Base-by-base conservation (phyloP, 2,888 invertebrate species). In the Lasiommata megera region DNA sequence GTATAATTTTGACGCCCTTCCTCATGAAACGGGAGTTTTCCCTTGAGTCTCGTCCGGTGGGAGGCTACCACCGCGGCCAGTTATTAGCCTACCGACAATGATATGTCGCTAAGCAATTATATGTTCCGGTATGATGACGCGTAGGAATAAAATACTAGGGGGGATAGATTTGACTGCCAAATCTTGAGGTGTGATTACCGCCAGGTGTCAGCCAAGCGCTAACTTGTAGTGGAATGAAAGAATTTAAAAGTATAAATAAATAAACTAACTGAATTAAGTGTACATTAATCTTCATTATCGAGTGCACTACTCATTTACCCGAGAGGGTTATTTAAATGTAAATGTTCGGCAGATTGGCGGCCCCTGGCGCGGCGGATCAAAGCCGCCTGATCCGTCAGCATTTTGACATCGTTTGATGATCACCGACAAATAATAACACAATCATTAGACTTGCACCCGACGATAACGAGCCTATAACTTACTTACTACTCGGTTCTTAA, bases 331-430 rank as follows among this genome's bases (percentile, higher is more conserved):
- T 84, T 79, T 81, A 67, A 79, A 87, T 84, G 84, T 77, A 80
- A 85, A 84, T 85, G 69, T 18, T 46, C 37, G 57, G 58, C 65
- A 62, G 74, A 79, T 80, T 80, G 77, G 56, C 65, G 71, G 55
- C 80, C 82, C 77, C 84, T 82, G 84, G 65, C 73, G 79, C 84
- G 85, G 85, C 76, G 62, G 58, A 71, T 78, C 85, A 84, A 84
- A 84, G 74, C 63, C 50, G 56, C 60, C 67, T 70, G 73, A 76
- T 77, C 83, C 79, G 83, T 86, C 86, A 85, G 79, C 77, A 74
- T 80, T 84, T 82, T 85, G 86, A 88, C 86, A 81, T 85, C 86
- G 78, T 88, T 88, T 88, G 84, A 88, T 84, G 77, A 82, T 75
- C 73, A 77, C 89, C 89, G 88, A 86, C 89, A 79, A 82, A 81